A percentile compares a stretch with the other conserved stretches of the same genome.
Evolutionary conservation across 2,113 vertebrate species (phyloP).

Genomic region (Calyptommatus sinebrachiatus): DNA sequence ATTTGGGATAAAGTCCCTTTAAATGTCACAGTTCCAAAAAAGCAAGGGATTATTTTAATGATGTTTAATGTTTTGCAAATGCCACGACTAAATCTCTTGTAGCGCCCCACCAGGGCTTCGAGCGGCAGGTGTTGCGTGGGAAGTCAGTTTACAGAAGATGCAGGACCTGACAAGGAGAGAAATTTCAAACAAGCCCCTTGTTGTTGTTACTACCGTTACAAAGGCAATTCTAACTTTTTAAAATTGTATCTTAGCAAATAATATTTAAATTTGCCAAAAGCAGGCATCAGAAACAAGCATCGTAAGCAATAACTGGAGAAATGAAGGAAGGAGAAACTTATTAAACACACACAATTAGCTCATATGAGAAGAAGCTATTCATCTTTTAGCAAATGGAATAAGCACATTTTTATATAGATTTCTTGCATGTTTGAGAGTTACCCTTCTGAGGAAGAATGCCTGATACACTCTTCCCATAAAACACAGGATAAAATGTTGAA

Average conservation of each 20-base stretch:
- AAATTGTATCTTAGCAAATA: neutral
- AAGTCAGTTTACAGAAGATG: constrained; percentile 49
- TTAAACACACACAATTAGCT: neutral
- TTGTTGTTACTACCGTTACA: neutral
- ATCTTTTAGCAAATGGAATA: neutral
- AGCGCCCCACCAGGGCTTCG: constrained; percentile 23
- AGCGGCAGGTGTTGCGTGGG: constrained; percentile 61
- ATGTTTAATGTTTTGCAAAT: constrained; percentile 45
- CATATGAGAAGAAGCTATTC: neutral
- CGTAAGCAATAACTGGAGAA: neutral
- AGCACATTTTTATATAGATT: neutral
- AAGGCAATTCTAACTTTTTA: constrained; percentile 24
- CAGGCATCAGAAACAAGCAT: neutral
- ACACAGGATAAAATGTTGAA: no score
- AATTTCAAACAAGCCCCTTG: constrained; percentile 3
- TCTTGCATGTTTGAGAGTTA: neutral
- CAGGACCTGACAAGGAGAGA: constrained; percentile 2
- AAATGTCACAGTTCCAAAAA: neutral
- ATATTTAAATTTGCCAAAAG: neutral
- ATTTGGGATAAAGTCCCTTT: neutral
- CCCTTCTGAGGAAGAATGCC: neutral
- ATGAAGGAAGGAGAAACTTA: neutral
- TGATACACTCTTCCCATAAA: no score
- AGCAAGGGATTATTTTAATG: constrained; percentile 24
- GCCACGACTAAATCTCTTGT: constrained; percentile 42